A percentile compares a stretch with the other conserved stretches of the same genome.
These are phyloP conservation scores for Plumapathes pennacea DNA, from an alignment of 92 coral and sea anemone species.

Conservation along the genomic window DNA sequence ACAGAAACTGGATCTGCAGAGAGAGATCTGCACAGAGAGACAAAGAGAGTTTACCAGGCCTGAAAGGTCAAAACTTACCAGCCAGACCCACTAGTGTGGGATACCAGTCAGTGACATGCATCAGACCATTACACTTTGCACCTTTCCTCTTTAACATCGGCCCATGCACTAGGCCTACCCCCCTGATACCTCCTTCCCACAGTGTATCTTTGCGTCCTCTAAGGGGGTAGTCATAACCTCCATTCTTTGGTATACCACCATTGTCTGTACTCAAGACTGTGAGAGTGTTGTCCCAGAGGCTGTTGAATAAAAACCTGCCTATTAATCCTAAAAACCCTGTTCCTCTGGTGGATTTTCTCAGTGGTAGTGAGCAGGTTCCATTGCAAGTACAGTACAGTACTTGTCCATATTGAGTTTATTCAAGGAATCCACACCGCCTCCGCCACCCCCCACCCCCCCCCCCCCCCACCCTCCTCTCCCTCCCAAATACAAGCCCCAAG, in stretches of 20 bases:
- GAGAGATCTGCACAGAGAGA: too few relatives aligned
- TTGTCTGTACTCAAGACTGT: slow-evolving; percentile 72
- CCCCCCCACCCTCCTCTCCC: too few relatives aligned
- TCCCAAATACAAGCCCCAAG: too few relatives aligned
- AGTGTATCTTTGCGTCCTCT: slow-evolving; percentile 71
- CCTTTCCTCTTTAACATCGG: slow-evolving; percentile 42
- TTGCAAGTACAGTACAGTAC: too few relatives aligned
- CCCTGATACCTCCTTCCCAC: slow-evolving; percentile 83
- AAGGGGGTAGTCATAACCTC: slow-evolving; percentile 81
- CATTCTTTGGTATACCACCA: slow-evolving; percentile 75
- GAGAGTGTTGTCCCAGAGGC: slow-evolving; percentile 69
- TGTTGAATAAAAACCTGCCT: slow-evolving; percentile 9
- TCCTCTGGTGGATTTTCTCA: too few relatives aligned
- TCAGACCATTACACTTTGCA: slow-evolving; percentile 60
- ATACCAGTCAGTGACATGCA: slow-evolving; percentile 75
- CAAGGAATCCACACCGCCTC: too few relatives aligned
- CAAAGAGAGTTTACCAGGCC: too few relatives aligned
- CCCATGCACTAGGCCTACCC: slow-evolving; percentile 70
- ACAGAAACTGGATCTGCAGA: too few relatives aligned
- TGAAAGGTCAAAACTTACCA: slow-evolving; percentile 52
- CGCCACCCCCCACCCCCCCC: too few relatives aligned
- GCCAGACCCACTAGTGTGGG: slow-evolving; percentile 69
- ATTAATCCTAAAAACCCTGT: too few relatives aligned
- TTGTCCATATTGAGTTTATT: too few relatives aligned
- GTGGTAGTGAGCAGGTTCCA: too few relatives aligned